Conservation (phyloP, 2,113 vertebrate genomes). For the Leptodactylus fuscus region DNA sequence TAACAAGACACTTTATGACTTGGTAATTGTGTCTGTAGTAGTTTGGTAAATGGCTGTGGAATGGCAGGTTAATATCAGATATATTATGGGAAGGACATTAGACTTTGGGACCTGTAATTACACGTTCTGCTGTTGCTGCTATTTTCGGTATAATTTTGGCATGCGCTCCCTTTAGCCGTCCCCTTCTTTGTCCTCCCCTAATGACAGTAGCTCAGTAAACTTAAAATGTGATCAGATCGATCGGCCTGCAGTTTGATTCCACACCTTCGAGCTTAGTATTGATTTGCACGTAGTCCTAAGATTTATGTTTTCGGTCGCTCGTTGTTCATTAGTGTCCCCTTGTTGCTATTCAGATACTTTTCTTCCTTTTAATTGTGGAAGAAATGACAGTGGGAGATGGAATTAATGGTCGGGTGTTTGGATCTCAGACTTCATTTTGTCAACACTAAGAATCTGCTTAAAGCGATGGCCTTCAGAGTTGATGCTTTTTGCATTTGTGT, state of each 20-base stretch:
- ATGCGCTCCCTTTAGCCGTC: constrained; percentile 49
- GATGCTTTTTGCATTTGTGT: neutral
- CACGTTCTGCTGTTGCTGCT: neutral
- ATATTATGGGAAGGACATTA: neutral
- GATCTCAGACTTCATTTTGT: constrained; percentile 38
- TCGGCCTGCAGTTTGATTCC: constrained; percentile 73
- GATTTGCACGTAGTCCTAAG: constrained; percentile 69
- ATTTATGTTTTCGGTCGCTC: constrained; percentile 71
- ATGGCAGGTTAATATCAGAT: neutral
- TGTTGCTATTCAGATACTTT: constrained; percentile 54
- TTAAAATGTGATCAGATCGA: constrained; percentile 75
- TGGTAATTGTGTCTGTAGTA: neutral
- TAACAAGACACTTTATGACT: neutral
- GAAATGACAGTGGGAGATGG: constrained; percentile 40
- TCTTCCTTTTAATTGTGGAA: constrained; percentile 50
- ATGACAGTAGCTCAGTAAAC: constrained; percentile 70
- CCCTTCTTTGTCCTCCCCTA: constrained; percentile 63
- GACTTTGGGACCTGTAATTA: neutral
- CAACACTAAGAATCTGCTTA: constrained; percentile 7
- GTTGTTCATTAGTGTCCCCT: constrained; percentile 73
- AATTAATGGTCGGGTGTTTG: constrained; percentile 42
- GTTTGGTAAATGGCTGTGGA: too few relatives aligned
- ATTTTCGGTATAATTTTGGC: neutral
- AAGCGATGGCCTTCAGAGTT: neutral
- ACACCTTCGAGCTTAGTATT: constrained; percentile 67